Base-by-base conservation (phyloP, 2,888 invertebrate genomes). In the Drosophila phalerata region DNA sequence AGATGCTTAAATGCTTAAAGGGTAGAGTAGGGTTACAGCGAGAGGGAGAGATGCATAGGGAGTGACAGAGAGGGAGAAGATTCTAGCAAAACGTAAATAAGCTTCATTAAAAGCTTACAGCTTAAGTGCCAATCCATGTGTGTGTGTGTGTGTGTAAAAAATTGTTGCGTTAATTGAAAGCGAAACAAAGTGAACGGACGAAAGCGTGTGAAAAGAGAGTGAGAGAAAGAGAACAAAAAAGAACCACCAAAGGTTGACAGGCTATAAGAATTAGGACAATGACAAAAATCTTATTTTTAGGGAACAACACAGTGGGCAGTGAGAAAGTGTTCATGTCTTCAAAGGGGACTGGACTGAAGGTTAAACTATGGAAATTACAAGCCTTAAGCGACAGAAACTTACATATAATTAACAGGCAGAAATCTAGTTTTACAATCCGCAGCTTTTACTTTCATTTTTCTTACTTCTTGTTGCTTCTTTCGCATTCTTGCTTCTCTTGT, bases 21-120 rank as follows among this genome's bases (percentile, higher is more conserved):
- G 55, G 53, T n/a, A 43, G 32, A 49, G 28, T 9, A 43, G 30
- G 56, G 48, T 43, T 65, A 45, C 49, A 56, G 58, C 51, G 47
- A 11, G 22, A 15, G 28, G 30, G 30, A 47, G 15, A 28, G 17
- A 49, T 0, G 1, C 6, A 2, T 2, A 51, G n/a, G 8, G 4
- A 19, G 2, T 10, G 25, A 38, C 15, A 13, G 15, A 11, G 5
- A 28, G 6, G 2, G n/a, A 42, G 34, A 22, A 47, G 51, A 49
- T 55, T 9, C 13, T 51, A 64, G 52, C 52, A 51, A 72, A 88
- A 79, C 89, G 75, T 78, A 89, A 89, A 87, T 85, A 85, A 87
- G 89, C 85, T 87, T 85, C 89, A 85, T 87, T 89, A 89, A 82
- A 89, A 82, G 88, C 85, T 82, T 89, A 77, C 38, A 56, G 79